Conservation (phyloP, 2,888 invertebrate genomes). For the Heliconius charithonia region DNA sequence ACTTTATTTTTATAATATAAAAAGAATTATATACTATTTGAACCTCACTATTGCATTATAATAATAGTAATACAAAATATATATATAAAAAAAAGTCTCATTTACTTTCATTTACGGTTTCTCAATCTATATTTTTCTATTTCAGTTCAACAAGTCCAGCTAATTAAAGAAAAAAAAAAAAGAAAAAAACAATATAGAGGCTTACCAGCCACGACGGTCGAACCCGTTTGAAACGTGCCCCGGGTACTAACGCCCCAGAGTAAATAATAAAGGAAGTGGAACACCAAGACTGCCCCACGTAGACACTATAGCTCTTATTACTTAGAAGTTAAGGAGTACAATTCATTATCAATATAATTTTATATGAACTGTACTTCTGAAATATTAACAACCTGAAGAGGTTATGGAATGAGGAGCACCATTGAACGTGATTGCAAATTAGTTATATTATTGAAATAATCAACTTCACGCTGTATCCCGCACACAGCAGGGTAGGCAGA, state of each 20-base stretch:
- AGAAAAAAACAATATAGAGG: conserved; percentile 62
- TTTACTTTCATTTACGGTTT: conserved; percentile 46
- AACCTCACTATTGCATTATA: not conserved
- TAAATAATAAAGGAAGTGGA: conserved; percentile 56
- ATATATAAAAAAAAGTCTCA: conserved; percentile 19
- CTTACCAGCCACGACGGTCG: conserved; percentile 53
- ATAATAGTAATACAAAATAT: not conserved
- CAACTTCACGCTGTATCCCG: no score
- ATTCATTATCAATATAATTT: conserved; percentile 38
- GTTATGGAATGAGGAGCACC: conserved; percentile 41
- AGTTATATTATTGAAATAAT: no score
- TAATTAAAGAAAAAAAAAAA: conserved; percentile 65
- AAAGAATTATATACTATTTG: no score
- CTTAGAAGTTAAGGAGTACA: conserved; percentile 23
- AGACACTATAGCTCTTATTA: conserved; percentile 38
- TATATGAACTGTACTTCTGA: conserved; percentile 43
- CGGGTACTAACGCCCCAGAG: conserved; percentile 55
- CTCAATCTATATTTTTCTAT: conserved; percentile 52
- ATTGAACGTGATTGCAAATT: conserved; percentile 53
- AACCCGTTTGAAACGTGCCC: conserved; percentile 60
- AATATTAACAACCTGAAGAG: conserved; percentile 52
- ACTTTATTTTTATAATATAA: no score
- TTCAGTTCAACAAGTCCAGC: conserved; percentile 53
- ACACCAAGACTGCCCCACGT: conserved; percentile 33
- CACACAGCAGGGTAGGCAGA: no score